phyloP scores from a whole-genome alignment of 2,797 vertebrate species.

The Lophura swinhoii region DNA sequence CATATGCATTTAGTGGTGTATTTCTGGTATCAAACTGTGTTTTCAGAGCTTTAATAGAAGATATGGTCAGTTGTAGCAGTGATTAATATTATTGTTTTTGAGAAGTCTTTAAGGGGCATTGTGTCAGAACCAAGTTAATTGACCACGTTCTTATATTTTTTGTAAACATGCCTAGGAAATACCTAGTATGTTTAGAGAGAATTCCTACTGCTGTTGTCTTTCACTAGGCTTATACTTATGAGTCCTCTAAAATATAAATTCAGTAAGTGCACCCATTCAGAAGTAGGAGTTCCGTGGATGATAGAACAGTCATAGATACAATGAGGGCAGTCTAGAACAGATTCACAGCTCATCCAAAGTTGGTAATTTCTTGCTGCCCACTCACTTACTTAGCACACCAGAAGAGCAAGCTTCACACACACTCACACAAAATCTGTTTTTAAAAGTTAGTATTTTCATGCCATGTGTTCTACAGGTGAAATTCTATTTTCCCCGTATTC shows the following conservation, averaged over 20 bases:
- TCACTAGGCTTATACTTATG: background rate
- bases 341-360: background rate
- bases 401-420: background rate
- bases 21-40: background rate
- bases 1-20: background rate
- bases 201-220: background rate
- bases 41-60: background rate
- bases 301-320: background rate
- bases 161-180: background rate
- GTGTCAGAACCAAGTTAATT: background rate
- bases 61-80: background rate
- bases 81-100: background rate
- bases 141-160: background rate
- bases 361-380: background rate
- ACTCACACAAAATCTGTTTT: background rate
- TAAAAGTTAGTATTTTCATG: background rate
- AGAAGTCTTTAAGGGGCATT: background rate
- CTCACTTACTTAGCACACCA: background rate
- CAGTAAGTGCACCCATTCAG: background rate
- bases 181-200: background rate
- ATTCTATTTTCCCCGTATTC: background rate
- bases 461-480: background rate
- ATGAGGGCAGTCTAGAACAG: background rate
- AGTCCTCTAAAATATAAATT: background rate
- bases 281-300: background rate